Conservation (phyloP, 2,113 vertebrate species). For the Glaucidium brasilianum region DNA sequence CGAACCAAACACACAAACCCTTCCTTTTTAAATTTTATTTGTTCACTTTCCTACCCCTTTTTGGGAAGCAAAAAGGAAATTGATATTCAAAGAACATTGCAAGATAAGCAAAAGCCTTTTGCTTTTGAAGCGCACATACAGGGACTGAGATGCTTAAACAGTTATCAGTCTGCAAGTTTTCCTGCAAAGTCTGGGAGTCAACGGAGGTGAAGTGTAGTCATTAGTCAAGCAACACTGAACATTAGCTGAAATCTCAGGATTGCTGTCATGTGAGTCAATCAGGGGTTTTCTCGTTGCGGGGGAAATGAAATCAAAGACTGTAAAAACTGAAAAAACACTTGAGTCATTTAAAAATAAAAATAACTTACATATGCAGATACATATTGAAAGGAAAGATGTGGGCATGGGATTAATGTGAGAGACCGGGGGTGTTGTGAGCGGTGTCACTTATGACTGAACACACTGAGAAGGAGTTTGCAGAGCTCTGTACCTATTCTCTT, state of each 20-base stretch:
- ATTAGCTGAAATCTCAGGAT: background rate
- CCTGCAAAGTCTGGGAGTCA: background rate
- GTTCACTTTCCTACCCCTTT: background rate
- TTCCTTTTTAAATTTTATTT: background rate
- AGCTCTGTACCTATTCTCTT: background rate
- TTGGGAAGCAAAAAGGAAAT: background rate
- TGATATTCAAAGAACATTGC: background rate
- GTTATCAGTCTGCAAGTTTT: background rate
- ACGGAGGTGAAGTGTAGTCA: background rate
- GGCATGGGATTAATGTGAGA: background rate
- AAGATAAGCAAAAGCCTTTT: background rate
- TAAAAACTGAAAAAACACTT: background rate
- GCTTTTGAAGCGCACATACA: background rate
- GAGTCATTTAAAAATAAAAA: background rate
- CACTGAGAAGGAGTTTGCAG: background rate
- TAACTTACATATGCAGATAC: background rate
- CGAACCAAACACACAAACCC: background rate
- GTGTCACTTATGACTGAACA: background rate
- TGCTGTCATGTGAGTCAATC: background rate
- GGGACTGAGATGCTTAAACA: background rate
- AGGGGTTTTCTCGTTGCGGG: rapidly evolving
- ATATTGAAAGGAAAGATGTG: background rate
- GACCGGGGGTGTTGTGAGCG: background rate
- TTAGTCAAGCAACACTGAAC: background rate
- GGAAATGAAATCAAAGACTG: background rate